Evolutionary conservation across 1,140 invertebrate species (phyloP).

Genomic region (Phortica variegata): DNA sequence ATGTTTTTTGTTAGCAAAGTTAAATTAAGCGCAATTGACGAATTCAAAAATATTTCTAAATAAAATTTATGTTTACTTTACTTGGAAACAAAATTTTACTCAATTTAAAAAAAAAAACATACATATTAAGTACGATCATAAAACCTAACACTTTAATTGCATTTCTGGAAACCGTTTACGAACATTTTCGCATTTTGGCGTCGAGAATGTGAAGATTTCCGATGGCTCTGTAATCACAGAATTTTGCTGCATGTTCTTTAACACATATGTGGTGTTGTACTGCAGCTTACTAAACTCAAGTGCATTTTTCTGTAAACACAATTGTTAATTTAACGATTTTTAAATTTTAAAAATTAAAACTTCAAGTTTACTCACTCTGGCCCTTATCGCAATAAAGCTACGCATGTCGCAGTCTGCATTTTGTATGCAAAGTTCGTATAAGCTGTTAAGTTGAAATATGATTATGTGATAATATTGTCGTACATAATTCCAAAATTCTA

Average conservation of each 20-base stretch:
- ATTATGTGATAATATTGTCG: too few relatives aligned
- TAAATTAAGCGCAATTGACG: too few relatives aligned
- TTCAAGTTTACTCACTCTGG: conserved; percentile 52
- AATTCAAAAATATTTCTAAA: conserved; percentile 48
- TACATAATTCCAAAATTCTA: too few relatives aligned
- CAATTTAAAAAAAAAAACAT: too few relatives aligned
- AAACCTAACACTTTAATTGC: conserved; percentile 44
- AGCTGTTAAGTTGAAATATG: conserved; percentile 16
- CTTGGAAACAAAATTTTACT: too few relatives aligned
- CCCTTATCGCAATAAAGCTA: conserved; percentile 48
- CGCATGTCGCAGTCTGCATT: conserved; percentile 49
- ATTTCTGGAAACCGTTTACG: conserved; percentile 45
- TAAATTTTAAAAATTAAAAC: too few relatives aligned
- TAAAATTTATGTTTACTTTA: conserved; percentile 23
- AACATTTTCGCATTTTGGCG: conserved; percentile 48
- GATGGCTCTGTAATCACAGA: conserved; percentile 28
- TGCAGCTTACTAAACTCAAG: conserved; percentile 49
- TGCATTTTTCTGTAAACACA: conserved; percentile 44
- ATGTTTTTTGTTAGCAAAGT: too few relatives aligned
- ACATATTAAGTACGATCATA: too few relatives aligned
- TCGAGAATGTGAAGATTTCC: conserved; percentile 38
- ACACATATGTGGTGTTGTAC: conserved; percentile 48
- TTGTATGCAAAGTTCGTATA: conserved; percentile 49
- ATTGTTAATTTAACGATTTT: too few relatives aligned
- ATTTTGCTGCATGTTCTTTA: conserved; percentile 29